Percentiles rank a stretch among this genome's conserved stretches.
Evolutionary conservation across 1,140 invertebrate species (phyloP).

Genomic region (Drosophila nannoptera): DNA sequence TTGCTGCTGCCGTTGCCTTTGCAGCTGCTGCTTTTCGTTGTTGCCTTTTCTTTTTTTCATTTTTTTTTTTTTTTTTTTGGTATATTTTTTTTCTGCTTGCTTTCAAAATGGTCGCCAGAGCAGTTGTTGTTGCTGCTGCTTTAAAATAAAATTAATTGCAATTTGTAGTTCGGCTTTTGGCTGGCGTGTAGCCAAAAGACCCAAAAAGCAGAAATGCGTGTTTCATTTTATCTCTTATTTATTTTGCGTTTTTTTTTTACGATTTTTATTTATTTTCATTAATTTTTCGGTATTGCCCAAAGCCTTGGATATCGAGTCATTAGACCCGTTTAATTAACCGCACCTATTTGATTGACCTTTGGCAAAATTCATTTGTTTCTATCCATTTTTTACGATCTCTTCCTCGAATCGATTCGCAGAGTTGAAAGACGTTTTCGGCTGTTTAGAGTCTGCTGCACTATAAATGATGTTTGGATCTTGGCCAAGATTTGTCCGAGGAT

Average conservation of each 20-base stretch:
- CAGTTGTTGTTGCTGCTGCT: constrained; percentile 26
- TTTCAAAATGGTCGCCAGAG: constrained; percentile 58
- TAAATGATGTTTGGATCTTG: no score
- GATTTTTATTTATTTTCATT: constrained; percentile 21
- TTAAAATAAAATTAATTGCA: constrained; percentile 66
- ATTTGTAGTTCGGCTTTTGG: constrained; percentile 42
- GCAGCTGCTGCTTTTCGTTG: constrained; percentile 63
- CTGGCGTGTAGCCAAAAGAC: neutral
- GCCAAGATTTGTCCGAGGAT: no score
- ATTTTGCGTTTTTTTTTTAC: constrained; percentile 10
- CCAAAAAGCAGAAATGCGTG: no score
- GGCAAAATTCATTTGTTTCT: constrained; percentile 10
- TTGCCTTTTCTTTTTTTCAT: constrained; percentile 14
- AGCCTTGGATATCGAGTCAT: constrained; percentile 23
- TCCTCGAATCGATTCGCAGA: constrained; percentile 11
- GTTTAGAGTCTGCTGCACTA: no score
- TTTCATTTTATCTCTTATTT: constrained; percentile 4
- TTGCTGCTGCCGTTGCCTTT: constrained; percentile 25
- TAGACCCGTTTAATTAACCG: constrained; percentile 57
- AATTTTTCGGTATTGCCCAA: constrained; percentile 19
- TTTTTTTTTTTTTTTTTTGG: constrained; percentile 40
- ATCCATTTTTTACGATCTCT: constrained; percentile 7
- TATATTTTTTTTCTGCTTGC: constrained; percentile 15
- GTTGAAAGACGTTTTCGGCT: no score
- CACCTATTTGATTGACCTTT: constrained; percentile 28